Base-by-base conservation (phyloP, 2,113 vertebrate genomes). In the Oenanthe oenanthe region DNA sequence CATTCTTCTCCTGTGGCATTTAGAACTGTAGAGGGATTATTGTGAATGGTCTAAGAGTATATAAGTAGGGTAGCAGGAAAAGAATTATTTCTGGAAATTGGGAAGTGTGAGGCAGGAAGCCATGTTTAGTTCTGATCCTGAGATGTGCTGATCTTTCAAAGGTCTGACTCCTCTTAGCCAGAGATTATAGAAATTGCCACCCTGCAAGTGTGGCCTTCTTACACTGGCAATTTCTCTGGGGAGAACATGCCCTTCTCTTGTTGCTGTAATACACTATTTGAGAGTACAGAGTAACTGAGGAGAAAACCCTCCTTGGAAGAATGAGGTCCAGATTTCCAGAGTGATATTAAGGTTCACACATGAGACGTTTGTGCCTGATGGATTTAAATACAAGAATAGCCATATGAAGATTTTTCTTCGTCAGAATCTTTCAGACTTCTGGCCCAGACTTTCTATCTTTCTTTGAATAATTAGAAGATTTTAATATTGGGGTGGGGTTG, bases 71-170 rank as follows among this genome's bases (percentile, higher is more conserved):
- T 95, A 93, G 45, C 78, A 88, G 90, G 68, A 95, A 92, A 68
- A 92, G 51, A 89, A 93, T 91, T 94, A 92, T 95, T 94, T 97
- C 85, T 96, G 95, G 85, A 94, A 92, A 88, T 53, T 62, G 65
- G 60, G 51, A 93, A 92, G 57, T 56, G 38, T 62, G 65, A 90
- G 85, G 51, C 75, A 88, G 88, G 68, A 95, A 94, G 51, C 68
- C 0, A 2, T 71, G 48, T 93, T 94, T 80, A 74, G 67, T 75
- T 65, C 63, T 71, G 60, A 72, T 86, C 68, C 47, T 86, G 68
- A 66, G 56, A 71, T 66, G 31, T 73, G 9, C 68, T 58, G 47
- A 68, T 57, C 48, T 75, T n/a, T 91, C 47, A 29, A 13, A 88
- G 40, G 29, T 77, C 67, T 73, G 47, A 48, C 56, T 91, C 4